A percentile compares a stretch with the other conserved stretches of the same genome.
Evolutionary conservation across 2,797 vertebrate genomes (phyloP).

Genomic region (Smutsia temminckii): DNA sequence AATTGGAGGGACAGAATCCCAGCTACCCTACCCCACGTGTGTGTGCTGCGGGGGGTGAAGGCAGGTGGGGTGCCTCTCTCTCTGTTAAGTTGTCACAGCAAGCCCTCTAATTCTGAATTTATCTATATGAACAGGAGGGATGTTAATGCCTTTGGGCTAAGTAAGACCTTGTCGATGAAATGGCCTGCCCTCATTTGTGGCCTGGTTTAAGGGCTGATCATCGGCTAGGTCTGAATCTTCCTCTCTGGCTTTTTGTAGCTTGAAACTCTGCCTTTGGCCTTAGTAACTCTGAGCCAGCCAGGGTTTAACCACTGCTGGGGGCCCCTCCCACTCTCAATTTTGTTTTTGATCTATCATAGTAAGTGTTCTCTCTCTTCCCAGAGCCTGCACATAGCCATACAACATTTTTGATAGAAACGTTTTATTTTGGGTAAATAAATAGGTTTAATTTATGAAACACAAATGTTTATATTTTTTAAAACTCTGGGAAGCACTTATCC

Average conservation of each 20-base stretch:
- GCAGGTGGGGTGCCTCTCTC: too few species aligned
- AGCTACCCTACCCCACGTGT: accelerated
- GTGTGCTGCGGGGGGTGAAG: neutral
- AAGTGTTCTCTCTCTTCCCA: neutral
- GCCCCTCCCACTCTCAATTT: neutral
- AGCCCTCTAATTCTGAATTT: neutral
- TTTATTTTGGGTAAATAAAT: neutral
- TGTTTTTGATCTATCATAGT: neutral
- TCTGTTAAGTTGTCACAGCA: neutral
- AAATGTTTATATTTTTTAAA: neutral
- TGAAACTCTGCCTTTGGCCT: neutral
- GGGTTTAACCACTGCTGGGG: neutral
- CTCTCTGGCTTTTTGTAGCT: neutral
- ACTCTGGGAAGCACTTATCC: neutral
- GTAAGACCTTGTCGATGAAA: neutral
- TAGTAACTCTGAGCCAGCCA: neutral
- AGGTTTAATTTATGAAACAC: neutral
- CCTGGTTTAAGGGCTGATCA: accelerated
- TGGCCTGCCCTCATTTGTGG: neutral
- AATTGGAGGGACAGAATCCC: neutral
- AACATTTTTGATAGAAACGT: neutral
- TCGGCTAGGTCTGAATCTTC: neutral
- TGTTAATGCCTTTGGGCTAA: neutral
- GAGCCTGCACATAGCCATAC: neutral
- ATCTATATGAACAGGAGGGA: neutral